phyloP scores from a whole-genome alignment of 2,113 vertebrate genomes.

The Calyptomena viridis region DNA sequence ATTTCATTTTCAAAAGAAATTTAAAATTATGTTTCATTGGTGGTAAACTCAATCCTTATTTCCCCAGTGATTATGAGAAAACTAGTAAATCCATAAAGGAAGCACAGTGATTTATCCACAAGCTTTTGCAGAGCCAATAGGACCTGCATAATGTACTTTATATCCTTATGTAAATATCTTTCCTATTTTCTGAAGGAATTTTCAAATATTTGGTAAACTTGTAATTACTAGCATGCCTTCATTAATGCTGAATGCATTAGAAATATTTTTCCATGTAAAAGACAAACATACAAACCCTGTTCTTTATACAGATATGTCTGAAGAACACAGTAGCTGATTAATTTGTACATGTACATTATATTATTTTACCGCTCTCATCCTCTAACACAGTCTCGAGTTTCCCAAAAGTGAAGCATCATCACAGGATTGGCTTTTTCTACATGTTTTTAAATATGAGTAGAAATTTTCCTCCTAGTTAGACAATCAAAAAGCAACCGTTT shows the following conservation, averaged over 20 bases:
- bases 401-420: background rate
- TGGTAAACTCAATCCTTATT: slow-evolving; percentile 48
- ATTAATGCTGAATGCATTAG: background rate
- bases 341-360: background rate
- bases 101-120: background rate
- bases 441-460: background rate
- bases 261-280: background rate
- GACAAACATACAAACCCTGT: background rate
- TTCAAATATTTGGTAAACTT: background rate
- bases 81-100: background rate
- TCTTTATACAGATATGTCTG: background rate
- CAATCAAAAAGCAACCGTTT: background rate
- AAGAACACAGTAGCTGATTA: background rate
- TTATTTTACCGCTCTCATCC: background rate
- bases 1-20: slow-evolving; percentile 49
- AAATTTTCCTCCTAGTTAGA: background rate
- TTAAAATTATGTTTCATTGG: slow-evolving; percentile 16
- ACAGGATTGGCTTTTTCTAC: background rate
- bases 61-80: background rate
- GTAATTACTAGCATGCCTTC: background rate
- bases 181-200: background rate
- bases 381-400: background rate
- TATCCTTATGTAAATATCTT: background rate
- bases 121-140: background rate
- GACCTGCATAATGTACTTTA: background rate